Base-by-base conservation (phyloP, 2,113 vertebrate species). In the Craseonycteris thonglongyai region DNA sequence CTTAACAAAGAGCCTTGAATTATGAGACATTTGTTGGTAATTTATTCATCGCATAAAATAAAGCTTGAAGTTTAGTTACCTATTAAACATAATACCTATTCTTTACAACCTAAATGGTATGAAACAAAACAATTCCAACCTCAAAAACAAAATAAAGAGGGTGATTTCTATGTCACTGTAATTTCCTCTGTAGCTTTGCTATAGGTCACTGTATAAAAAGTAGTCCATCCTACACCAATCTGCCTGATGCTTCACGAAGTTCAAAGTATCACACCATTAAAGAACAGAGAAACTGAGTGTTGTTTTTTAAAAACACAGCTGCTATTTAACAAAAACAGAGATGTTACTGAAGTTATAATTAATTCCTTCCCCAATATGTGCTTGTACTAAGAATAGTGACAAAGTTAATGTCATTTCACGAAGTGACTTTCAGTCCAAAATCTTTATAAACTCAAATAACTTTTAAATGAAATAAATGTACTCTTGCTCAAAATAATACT, bases 41-140 rank as follows among this genome's bases (percentile, higher is more conserved):
- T 93, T 88, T 95, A 92, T 95, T 95, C 65, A 93, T 76, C 78
- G 90, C 65, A 95, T 96, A 95, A 97, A 95, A 96, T 89, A 94
- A 91, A 88, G 61, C 65, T 71, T 91, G 72, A 93, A 81, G 54
- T 91, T 93, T 72, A 95, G 65, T 59, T 87, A 42, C 30, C 89
- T 87, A 83, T 65, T 95, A 95, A 96, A 96, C 40, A 38, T 26
- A 84, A 83, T 61, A 24, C 33, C 61, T 74, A 26, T 75, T 54
- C 63, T 90, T 90, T 88, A 88, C 49, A 79, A 72, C 35, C 59
- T 54, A 30, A 18, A 88, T 47, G 21, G 33, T 74, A 24, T 56
- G 68, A 84, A 80, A 63, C 56, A 94, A 85, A 83, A 65, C 42
- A 65, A 49, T 51, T 76, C 33, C 74, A 79, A 30, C 76, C 87